Evolutionary conservation across 2,113 vertebrate species (phyloP), one percentile per base, ranked within the genome.

Genomic region (Tinamus guttatus): DNA sequence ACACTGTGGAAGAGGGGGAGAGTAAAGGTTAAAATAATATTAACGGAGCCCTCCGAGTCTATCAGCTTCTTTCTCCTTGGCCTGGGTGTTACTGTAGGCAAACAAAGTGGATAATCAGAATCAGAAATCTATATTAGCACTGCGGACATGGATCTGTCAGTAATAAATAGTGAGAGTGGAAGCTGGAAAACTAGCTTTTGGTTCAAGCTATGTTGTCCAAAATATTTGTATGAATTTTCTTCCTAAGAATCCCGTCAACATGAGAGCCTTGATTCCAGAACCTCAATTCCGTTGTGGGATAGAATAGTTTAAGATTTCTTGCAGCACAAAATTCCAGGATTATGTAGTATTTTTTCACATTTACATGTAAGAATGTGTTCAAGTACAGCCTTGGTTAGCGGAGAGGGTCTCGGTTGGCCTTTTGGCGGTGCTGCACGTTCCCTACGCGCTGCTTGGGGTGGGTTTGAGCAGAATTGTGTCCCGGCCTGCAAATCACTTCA

Each of bases 1-100:
- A 95, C 77, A 73, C 90, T 87, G 65, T 82, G 64, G 93, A 95
- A 96, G 86, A 93, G 90, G 56, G 84, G 65, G 84, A 94, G 92
- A 76, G 56, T 89, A 88, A 83, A 95, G 93, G 93, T 95, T 97
- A 97, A 93, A 95, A 97, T 93, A 97, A 96, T 97, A 96, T 93
- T 96, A 93, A 93, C 54, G 16, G 58, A 95, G 78, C 71, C 85
- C 85, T 95, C 81, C 64, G 92, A 92, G 95, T 96, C 94, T 95
- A 91, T 95, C 85, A 78, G 71, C 80, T 93, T 90, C 47, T 25
- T 81, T 93, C 70, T 93, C 7, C 17, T 95, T 91, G 95, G 83
- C 70, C 70, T 92, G 59, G 59, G 56, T 88, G 74, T 88, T 95
- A 40, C 70, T 95, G 79, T 87, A 93, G 81, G 87, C 67, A 75